Percentiles rank a stretch among this genome's conserved stretches.
Evolutionary conservation across 1,140 invertebrate species (phyloP).

Genomic region (Spodoptera frugiperda): DNA sequence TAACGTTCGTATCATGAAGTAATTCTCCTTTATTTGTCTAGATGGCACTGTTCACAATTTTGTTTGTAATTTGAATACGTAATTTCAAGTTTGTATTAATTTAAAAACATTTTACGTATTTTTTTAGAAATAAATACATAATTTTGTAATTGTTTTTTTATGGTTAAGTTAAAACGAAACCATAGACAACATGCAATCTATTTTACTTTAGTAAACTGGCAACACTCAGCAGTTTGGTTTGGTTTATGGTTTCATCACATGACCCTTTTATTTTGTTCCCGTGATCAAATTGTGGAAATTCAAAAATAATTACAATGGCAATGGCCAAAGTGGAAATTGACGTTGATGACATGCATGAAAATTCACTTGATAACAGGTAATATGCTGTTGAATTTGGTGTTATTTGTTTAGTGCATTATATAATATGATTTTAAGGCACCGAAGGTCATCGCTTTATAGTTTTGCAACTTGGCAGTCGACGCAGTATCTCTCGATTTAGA

Average conservation of each 20-base stretch:
- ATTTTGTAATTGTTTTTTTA: background rate
- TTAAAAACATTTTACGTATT: no score
- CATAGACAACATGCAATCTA: background rate
- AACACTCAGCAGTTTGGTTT: constrained; percentile 63
- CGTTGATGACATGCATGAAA: constrained; percentile 79
- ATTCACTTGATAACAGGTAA: constrained; percentile 84
- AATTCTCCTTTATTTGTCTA: no score
- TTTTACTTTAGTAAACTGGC: constrained; percentile 12
- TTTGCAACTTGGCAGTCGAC: constrained; percentile 73
- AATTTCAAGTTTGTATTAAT: no score
- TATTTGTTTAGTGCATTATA: constrained; percentile 68
- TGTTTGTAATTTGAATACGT: no score
- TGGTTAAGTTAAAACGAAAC: background rate
- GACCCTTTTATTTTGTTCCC: constrained; percentile 86
- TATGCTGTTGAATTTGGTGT: constrained; percentile 51
- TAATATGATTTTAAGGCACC: constrained; percentile 69
- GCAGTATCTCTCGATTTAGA: constrained; percentile 52
- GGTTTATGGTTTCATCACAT: constrained; percentile 81
- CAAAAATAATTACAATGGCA: constrained; percentile 83
- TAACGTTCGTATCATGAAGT: no score
- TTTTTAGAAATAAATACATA: no score
- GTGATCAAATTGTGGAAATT: constrained; percentile 85
- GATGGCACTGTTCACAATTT: no score
- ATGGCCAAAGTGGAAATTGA: constrained; percentile 83
- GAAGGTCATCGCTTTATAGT: constrained; percentile 74